Conservation (phyloP, 2,888 invertebrate genomes). For the Antitype chi region DNA sequence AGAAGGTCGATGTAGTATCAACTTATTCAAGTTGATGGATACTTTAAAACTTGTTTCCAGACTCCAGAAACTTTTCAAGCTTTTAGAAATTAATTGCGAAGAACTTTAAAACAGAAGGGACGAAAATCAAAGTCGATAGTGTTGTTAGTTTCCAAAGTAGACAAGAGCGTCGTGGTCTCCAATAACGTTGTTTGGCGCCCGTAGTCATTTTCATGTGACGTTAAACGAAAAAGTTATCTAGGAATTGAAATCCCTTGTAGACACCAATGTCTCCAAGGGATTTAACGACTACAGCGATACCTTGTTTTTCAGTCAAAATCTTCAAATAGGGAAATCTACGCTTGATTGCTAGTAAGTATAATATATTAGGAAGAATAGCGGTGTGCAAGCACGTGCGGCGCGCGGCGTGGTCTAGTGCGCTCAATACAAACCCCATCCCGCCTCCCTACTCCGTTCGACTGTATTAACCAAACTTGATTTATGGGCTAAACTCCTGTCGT, state of each 20-base stretch:
- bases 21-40: constrained; percentile 12
- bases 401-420: constrained; percentile 53
- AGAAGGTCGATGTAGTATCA: constrained; percentile 41
- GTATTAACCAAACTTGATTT: constrained; percentile 60
- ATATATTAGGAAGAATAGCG: constrained; percentile 38
- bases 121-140: constrained; percentile 8
- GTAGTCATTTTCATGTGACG: constrained; percentile 5
- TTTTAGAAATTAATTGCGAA: background rate
- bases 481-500: constrained; percentile 47
- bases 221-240: constrained; percentile 14
- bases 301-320: constrained; percentile 27
- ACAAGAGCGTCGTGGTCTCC: background rate
- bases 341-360: constrained; percentile 25
- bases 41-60: background rate
- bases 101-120: background rate
- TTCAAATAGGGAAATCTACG: constrained; percentile 15
- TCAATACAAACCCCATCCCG: constrained; percentile 4
- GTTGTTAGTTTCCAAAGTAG: background rate
- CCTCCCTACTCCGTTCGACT: constrained; percentile 33
- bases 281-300: background rate
- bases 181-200: constrained; percentile 2
- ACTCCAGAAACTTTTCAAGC: background rate
- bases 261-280: background rate
- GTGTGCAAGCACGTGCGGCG: constrained; percentile 50
- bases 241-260: no score